These are phyloP conservation scores for Anisognathus igniventris DNA, from an alignment of 2,797 vertebrate genomes.

Conservation along the genomic window DNA sequence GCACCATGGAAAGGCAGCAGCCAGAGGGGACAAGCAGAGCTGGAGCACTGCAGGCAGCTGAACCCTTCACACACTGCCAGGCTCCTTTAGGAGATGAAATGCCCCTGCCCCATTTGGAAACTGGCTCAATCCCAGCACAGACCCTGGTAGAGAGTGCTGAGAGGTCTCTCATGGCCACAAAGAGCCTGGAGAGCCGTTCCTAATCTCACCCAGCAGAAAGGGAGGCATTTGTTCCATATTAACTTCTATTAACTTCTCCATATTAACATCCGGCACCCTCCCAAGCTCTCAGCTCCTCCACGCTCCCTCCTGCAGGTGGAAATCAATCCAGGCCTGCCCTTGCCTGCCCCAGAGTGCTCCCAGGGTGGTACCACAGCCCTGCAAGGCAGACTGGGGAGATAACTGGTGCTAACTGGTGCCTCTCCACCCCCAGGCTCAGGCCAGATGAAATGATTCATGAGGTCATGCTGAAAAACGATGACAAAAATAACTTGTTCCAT, in stretches of 20 bases:
- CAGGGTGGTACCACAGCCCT: not conserved
- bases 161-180: not conserved
- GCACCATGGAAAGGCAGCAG: not conserved
- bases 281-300: not conserved
- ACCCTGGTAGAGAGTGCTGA: not conserved
- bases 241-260: not conserved
- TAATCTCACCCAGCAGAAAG: not conserved
- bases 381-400: not conserved
- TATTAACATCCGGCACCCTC: not conserved
- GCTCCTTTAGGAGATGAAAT: not conserved
- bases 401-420: not conserved
- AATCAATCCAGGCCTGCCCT: not conserved
- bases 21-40: not conserved
- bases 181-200: not conserved
- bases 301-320: not conserved
- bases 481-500: conserved; percentile 35
- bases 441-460: conserved; percentile 16
- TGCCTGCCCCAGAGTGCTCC: not conserved
- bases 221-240: not conserved
- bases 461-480: conserved; percentile 15
- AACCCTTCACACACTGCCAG: not conserved
- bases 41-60: not conserved
- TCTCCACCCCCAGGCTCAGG: not conserved
- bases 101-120: not conserved
- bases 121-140: not conserved